Evolutionary conservation across 1,140 invertebrate species (phyloP).

Genomic region (Diachasmimorpha longicaudata): DNA sequence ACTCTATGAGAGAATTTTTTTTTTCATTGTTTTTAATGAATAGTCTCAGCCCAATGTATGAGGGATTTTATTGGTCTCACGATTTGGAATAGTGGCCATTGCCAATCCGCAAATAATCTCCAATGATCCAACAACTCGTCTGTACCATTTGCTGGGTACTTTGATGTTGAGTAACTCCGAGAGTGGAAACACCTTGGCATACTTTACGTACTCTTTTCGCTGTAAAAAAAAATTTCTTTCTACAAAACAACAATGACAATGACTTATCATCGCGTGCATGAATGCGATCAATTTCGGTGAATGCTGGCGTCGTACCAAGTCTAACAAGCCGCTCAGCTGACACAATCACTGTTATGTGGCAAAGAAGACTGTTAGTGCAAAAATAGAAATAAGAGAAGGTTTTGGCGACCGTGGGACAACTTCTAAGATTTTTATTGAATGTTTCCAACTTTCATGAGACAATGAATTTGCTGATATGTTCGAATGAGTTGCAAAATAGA

Average conservation of each 20-base stretch:
- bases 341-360: background rate
- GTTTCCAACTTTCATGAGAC: background rate
- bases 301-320: background rate
- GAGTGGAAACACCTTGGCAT: constrained; percentile 95
- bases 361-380: background rate
- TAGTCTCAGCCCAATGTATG: background rate
- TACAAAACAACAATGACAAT: background rate
- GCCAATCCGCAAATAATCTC: constrained; percentile 90
- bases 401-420: background rate
- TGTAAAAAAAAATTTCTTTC: constrained; percentile 64
- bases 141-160: constrained; percentile 91
- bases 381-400: constrained; percentile 5
- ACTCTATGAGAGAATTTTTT: too few species aligned
- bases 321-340: background rate
- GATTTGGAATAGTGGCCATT: constrained; percentile 86
- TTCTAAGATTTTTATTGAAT: background rate
- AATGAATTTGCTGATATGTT: background rate
- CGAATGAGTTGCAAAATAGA: background rate
- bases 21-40: too few species aligned
- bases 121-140: constrained; percentile 83
- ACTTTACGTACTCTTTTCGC: constrained; percentile 96
- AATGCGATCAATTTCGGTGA: background rate
- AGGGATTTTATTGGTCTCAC: constrained; percentile 66
- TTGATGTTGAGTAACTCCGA: constrained; percentile 82
- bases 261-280: background rate